Evolutionary conservation across 2,888 invertebrate species (phyloP).

Genomic region (Bombylius discolor): DNA sequence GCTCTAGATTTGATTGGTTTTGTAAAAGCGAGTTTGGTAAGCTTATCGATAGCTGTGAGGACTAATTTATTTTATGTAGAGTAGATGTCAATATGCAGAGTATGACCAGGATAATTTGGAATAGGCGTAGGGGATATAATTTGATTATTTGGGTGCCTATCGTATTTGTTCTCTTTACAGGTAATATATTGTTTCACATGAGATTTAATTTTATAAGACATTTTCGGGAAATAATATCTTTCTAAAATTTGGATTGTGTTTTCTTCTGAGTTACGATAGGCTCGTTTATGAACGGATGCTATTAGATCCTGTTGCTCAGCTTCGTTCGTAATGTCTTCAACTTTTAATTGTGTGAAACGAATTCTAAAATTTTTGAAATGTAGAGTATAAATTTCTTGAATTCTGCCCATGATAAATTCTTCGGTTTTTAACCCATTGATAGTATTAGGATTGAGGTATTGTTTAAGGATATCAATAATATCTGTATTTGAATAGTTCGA

Average conservation of each 20-base stretch:
- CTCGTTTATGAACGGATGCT: background rate
- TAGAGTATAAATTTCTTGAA: conserved; percentile 9
- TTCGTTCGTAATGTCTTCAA: conserved; percentile 6
- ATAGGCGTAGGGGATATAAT: no score
- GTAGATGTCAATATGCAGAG: no score
- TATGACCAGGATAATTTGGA: no score
- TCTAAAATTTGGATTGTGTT: conserved; percentile 9
- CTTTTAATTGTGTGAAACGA: conserved; percentile 6
- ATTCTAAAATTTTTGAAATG: conserved; percentile 8
- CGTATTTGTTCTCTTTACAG: conserved; percentile 9
- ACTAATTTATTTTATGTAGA: conserved; percentile 8
- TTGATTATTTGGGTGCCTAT: no score
- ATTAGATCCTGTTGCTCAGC: conserved; percentile 4
- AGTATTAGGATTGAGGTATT: conserved; percentile 5
- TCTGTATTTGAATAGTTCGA: background rate
- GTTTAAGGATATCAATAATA: conserved; percentile 5
- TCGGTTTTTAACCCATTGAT: conserved; percentile 6
- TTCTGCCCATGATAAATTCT: conserved; percentile 5
- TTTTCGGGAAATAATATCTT: conserved; percentile 9
- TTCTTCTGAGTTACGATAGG: conserved; percentile 8
- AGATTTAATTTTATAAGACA: background rate
- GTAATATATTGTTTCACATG: conserved; percentile 1
- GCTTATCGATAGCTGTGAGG: conserved; percentile 10
- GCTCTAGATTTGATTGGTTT: conserved; percentile 6
- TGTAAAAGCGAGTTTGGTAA: conserved; percentile 7